Evolutionary conservation across 2,113 vertebrate species (phyloP), one percentile per base, ranked within the genome.

Genomic region (Callospermophilus lateralis): DNA sequence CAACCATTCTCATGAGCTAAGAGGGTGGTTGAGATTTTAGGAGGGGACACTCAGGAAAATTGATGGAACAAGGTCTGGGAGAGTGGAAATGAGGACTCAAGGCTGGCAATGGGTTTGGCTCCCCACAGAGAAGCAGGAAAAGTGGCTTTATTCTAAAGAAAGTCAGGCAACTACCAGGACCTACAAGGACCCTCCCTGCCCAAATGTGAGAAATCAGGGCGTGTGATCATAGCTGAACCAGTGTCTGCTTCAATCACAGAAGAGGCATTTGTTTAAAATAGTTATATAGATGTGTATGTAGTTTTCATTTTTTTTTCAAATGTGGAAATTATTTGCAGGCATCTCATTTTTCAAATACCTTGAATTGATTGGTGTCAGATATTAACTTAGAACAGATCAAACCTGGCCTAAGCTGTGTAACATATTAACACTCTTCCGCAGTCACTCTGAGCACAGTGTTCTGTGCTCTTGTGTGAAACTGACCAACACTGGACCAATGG

Each of bases 41-140:
- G 87, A 58, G 39, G 72, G 20, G 8, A 26, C 7, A 34, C 1
- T 3, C 61, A 20, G 24, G 63, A 8, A 20, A 34, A 42, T 19
- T 58, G 34, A 63, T 61, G 26, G n/a, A 42, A 15, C 22, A 53
- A 80, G 67, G 30, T 97, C 95, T 93, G 61, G 93, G 95, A 90
- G 93, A 97, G 58, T 26, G 4, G 53, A 58, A 93, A 37, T 28
- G 16, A 70, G 12, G 51, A 37, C n/a, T 89, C 48, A 94, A 88
- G 48, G 15, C n/a, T 51, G 32, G 34, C 5, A 39, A 93, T 26
- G 76, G 11, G 15, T 22, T 8, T 86, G 76, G 42, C 34, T 34
- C 10, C 28, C 77, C 55, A 72, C 70, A 76, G 63, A 65, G 63
- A 95, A 81, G 53, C 45, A 94, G 79, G 37, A 79, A 55, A 32